Evolutionary conservation across 2,797 vertebrate genomes (phyloP).

Genomic region (Hyperoplus immaculatus): DNA sequence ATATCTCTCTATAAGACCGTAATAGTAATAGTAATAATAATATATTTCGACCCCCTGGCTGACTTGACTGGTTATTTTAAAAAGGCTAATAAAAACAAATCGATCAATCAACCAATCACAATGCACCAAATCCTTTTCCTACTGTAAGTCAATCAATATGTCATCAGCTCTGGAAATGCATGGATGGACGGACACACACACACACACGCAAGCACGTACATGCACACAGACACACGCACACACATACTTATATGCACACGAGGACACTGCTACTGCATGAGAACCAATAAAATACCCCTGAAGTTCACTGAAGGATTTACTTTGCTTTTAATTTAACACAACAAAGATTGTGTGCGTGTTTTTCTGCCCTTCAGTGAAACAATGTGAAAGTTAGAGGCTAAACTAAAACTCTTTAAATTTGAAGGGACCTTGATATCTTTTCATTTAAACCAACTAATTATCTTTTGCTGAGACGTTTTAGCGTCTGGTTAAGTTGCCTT

Average conservation of each 20-base stretch:
- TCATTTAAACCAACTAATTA: no score
- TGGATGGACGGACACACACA: constrained; percentile 37
- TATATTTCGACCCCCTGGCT: constrained; percentile 53
- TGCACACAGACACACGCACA: no score
- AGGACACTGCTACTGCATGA: constrained; percentile 71
- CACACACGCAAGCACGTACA: no score
- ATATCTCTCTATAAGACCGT: constrained; percentile 75
- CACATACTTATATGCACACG: constrained; percentile 40
- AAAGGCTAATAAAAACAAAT: constrained; percentile 71
- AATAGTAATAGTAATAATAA: not conserved
- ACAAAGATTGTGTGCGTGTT: constrained; percentile 13
- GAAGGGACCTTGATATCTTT: no score
- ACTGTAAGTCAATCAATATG: constrained; percentile 46
- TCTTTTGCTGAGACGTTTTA: no score
- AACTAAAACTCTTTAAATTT: no score
- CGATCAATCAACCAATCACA: constrained; percentile 5
- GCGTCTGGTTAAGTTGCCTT: no score
- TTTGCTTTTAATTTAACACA: not conserved
- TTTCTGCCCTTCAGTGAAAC: constrained; percentile 34
- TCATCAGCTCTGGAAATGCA: constrained; percentile 71
- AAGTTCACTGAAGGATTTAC: constrained; percentile 48
- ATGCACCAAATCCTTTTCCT: constrained; percentile 51
- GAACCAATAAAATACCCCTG: constrained; percentile 65
- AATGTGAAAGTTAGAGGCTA: not conserved
- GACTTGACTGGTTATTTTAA: not conserved